A percentile compares a stretch with the other conserved stretches of the same genome.
phyloP scores from a whole-genome alignment of 2,888 invertebrate genomes.

The Hypselothyrea guttata region DNA sequence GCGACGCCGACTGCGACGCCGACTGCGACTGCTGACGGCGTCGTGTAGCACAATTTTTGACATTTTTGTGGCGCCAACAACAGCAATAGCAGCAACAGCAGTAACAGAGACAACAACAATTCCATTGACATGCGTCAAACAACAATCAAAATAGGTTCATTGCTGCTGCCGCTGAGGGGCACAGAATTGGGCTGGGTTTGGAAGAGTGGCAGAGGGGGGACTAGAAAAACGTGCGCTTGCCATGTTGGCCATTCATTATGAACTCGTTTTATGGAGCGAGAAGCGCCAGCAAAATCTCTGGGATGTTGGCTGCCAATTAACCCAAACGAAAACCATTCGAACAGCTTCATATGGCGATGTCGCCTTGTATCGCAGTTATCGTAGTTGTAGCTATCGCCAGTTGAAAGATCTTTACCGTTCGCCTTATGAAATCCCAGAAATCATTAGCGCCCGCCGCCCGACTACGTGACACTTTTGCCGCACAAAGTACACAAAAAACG shows the following conservation, averaged over 20 bases:
- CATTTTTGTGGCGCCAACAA: constrained; percentile 74
- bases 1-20: constrained; percentile 7
- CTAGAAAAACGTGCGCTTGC: constrained; percentile 68
- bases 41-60: constrained; percentile 73
- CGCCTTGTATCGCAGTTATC: constrained; percentile 1
- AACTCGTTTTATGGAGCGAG: constrained; percentile 64
- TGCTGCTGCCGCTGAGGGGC: constrained; percentile 22
- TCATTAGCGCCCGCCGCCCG: constrained; percentile 63
- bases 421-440: constrained; percentile 73
- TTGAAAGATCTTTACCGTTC: constrained; percentile 52
- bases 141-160: constrained; percentile 69
- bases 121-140: constrained; percentile 74
- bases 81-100: constrained; percentile 32
- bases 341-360: constrained; percentile 45
- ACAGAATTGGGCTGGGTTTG: neutral
- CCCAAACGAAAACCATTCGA: constrained; percentile 40
- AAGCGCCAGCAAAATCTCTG: constrained; percentile 69
- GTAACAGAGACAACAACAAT: constrained; percentile 38
- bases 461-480: constrained; percentile 57
- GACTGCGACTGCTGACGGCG: constrained; percentile 19
- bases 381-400: constrained; percentile 44
- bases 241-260: constrained; percentile 74
- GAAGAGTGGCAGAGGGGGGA: constrained; percentile 6
- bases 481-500: constrained; percentile 9
- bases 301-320: constrained; percentile 73